Evolutionary conservation across 1,140 invertebrate species (phyloP), one percentile per base, ranked within the genome.

Genomic region (Chlorops oryzae): DNA sequence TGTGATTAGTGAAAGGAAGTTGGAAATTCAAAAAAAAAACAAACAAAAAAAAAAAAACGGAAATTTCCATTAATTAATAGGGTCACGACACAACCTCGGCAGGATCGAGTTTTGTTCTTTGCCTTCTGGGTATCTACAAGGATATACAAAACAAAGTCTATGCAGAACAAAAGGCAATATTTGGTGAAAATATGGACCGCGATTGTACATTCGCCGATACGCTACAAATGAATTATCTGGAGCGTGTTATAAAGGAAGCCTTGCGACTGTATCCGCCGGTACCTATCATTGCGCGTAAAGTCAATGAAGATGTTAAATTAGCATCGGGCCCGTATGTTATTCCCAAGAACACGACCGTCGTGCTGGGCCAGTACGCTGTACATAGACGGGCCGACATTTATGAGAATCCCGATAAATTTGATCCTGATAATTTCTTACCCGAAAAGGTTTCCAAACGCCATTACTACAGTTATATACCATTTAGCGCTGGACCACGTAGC

Each of bases 351-450:
- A 4, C 49, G 89, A 46, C 87, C 86, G 78, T 85, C 1, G 65
- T 87, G 1, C 77, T 90, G 41, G 63, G 73, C 0, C 80, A 76
- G 7, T 84, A 77, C 61, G 80, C 82, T 59, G 67, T 90, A 21
- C 90, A 94, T 72, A 80, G 88, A 45, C 74, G 83, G 47, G 71
- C 76, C 3, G 81, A 88, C 53, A 75, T 82, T 47, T 94, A 85
- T 71, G 81, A 87, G 1, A 84, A 95, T 67, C 87, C 92, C 0
- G 77, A 87, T 20, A 76, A 73, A 47, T 96, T 92, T 65, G 78
- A 94, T 75, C 92, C 92, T 0, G 90, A 95, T 55, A 84, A 92
- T 65, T 96, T 95, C 75, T 73, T 90, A 21, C 83, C 86, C 0
- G 90, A 93, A 69, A 83, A 81, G 54, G 79, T 80, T 27, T 78